Evolutionary conservation across 37 sponge, comb jelly and placozoan genomes (phyloP), one percentile per base, ranked within the genome.

Genomic region (Cliona cf. orientalis): DNA sequence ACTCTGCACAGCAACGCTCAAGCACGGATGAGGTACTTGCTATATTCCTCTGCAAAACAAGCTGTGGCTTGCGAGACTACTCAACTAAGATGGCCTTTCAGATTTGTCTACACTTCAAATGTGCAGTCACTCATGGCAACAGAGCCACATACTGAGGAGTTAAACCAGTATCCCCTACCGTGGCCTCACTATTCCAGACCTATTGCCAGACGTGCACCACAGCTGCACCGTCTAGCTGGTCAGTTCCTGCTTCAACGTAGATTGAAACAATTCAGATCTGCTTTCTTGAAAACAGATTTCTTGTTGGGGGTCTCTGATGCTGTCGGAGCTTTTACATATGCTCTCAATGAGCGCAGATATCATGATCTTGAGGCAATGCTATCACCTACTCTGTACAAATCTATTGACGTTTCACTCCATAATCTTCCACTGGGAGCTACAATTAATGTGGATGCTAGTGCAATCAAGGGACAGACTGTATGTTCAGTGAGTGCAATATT

Each of bases 141-240:
- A n/a, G 53, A 49, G 26, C 60, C 19, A 39, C 65, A 26, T 59
- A 41, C 63, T 4, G 26, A 29, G 2, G 40, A n/a, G 22, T 21
- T 25, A 35, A 5, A 19, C 21, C 28, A 19, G 1, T 86, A 78
- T 70, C 65, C 74, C 1, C 66, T 86, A 22, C 88, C 88, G 6
- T 87, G 88, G 88, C 78, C 88, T 22, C 61, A 69, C 11, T 55
- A 68, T 33, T 2, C 69, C 2, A 40, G 21, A 31, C 58, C 57
- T 21, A 14, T 69, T 0, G 28, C 31, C 4, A 1, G 39, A 17
- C 45, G 43, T 19, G 87, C 79, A 22, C 75, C 82, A 4, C 1
- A 76, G 12, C 61, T 43, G 46, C 67, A 87, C 66, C 75, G 59
- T 35, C 23, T 66, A 36, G 88, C 46, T 0, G 88, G 88, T 28